Percentiles rank a stretch among this genome's conserved stretches.
phyloP scores from a whole-genome alignment of 1,140 invertebrate species.

The Micrasema longulum region DNA sequence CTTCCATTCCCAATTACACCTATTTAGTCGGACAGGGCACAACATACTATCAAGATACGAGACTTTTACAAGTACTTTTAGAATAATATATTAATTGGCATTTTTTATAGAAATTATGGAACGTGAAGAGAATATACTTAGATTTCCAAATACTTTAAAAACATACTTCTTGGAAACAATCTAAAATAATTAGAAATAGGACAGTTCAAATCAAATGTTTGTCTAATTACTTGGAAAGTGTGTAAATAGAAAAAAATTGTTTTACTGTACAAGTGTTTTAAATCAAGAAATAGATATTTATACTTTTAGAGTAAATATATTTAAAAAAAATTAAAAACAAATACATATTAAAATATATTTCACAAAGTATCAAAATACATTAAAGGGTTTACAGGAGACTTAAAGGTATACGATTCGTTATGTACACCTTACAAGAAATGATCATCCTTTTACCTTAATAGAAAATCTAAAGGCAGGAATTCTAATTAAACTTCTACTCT shows the following conservation, averaged over 20 bases:
- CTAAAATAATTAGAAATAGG: conserved; percentile 33
- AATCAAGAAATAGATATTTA: conserved; percentile 7
- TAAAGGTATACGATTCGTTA: conserved; percentile 10
- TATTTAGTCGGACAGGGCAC: conserved; percentile 43
- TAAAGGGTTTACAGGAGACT: conserved; percentile 66
- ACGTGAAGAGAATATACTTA: conserved; percentile 45
- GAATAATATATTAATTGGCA: conserved; percentile 55
- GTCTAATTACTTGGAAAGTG: conserved; percentile 24
- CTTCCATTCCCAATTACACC: conserved; percentile 39
- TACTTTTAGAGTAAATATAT: conserved; percentile 31
- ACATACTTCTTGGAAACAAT: conserved; percentile 30
- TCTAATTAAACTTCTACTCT: conserved; percentile 22
- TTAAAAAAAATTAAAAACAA: conserved; percentile 45
- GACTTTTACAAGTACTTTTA: conserved; percentile 51
- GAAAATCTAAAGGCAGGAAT: conserved; percentile 39
- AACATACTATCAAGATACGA: conserved; percentile 52
- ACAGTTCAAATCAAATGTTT: conserved; percentile 20
- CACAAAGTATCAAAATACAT: conserved; percentile 70
- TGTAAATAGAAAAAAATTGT: conserved; percentile 34
- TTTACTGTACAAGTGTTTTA: conserved; percentile 31
- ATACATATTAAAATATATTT: conserved; percentile 60
- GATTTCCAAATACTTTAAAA: conserved; percentile 21
- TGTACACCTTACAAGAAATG: conserved; percentile 37
- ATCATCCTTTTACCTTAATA: conserved; percentile 22
- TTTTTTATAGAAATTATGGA: conserved; percentile 50